Evolutionary conservation across 2,797 vertebrate genomes (phyloP).

Genomic region (Champsocephalus gunnari): DNA sequence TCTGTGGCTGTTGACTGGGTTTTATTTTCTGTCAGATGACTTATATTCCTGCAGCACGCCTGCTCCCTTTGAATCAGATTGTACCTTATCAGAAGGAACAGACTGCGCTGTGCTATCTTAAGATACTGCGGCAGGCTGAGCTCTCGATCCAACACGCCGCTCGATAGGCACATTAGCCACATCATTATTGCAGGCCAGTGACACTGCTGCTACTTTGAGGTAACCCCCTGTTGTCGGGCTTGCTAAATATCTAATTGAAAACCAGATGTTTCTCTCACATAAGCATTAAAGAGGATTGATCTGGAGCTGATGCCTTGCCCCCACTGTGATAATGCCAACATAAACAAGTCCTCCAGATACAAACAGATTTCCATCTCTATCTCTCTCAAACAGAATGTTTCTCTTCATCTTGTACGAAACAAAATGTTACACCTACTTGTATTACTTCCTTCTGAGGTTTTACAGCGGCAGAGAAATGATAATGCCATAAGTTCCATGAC

Average conservation of each 20-base stretch:
- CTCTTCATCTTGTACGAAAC: constrained; percentile 14
- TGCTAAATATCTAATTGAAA: constrained; percentile 79
- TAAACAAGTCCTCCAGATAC: constrained; percentile 52
- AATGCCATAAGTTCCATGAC: constrained; percentile 24
- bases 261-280: constrained; percentile 73
- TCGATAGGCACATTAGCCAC: constrained; percentile 80
- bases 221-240: constrained; percentile 56
- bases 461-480: constrained; percentile 16
- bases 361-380: constrained; percentile 24
- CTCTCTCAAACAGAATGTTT: constrained; percentile 26
- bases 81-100: constrained; percentile 81
- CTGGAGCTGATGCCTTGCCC: constrained; percentile 52
- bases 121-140: constrained; percentile 75
- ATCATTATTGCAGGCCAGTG: constrained; percentile 73
- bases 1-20: constrained; percentile 68
- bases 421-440: constrained; percentile 10
- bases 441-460: constrained; percentile 16
- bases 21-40: constrained; percentile 72
- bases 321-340: constrained; percentile 66
- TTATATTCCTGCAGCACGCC: constrained; percentile 71
- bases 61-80: constrained; percentile 78
- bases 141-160: constrained; percentile 66
- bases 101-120: constrained; percentile 71
- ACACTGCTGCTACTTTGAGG: constrained; percentile 66
- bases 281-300: constrained; percentile 77